Evolutionary conservation across 2,797 vertebrate species (phyloP).

Genomic region (Luscinia megarhynchos): DNA sequence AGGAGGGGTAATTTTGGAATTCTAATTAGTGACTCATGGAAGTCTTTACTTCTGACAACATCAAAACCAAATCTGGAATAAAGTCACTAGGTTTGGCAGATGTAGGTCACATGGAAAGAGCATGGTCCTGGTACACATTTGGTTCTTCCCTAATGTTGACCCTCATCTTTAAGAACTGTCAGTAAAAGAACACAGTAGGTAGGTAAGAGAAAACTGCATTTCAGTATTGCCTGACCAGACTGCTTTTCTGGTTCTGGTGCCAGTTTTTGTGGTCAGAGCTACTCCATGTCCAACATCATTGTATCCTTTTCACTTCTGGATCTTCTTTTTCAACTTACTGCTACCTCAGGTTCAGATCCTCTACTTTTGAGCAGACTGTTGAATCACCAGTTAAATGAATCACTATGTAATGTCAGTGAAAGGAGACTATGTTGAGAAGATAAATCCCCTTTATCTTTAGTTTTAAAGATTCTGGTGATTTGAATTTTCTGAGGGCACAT

Average conservation of each 20-base stretch:
- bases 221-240: not conserved
- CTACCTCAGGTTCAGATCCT: not conserved
- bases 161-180: not conserved
- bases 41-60: not conserved
- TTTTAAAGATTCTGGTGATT: not conserved
- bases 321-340: not conserved
- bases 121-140: not conserved
- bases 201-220: not conserved
- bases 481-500: not conserved
- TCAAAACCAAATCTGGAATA: not conserved
- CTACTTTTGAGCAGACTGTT: not conserved
- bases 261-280: not conserved
- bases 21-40: not conserved
- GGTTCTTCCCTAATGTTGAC: not conserved
- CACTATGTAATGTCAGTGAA: not conserved
- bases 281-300: not conserved
- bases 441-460: not conserved
- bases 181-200: not conserved
- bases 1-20: not conserved
- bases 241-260: not conserved
- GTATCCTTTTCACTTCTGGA: not conserved
- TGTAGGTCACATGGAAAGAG: accelerated
- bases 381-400: not conserved
- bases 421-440: not conserved
- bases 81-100: not conserved